phyloP scores from a whole-genome alignment of 2,888 invertebrate species.

The Cheilosia vernalis region DNA sequence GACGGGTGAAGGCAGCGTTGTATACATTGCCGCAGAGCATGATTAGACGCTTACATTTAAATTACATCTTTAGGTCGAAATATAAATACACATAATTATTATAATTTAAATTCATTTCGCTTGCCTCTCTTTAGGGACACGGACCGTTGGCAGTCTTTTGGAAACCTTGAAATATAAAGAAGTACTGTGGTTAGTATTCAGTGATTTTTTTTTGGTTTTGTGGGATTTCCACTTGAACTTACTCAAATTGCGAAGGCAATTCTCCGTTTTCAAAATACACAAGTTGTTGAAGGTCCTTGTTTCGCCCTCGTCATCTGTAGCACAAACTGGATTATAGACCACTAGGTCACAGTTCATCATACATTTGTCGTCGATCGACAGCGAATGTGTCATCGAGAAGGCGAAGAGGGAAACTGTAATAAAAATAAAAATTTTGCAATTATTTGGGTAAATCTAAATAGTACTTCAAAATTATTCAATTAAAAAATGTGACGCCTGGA shows the following conservation, averaged over 20 bases:
- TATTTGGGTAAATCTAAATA: no score
- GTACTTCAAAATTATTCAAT: no score
- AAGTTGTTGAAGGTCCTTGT: slow-evolving; percentile 82
- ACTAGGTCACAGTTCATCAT: slow-evolving; percentile 81
- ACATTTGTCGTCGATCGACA: slow-evolving; percentile 81
- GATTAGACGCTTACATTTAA: slow-evolving; percentile 69
- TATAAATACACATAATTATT: slow-evolving; percentile 74
- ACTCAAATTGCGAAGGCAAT: slow-evolving; percentile 81
- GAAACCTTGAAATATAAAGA: slow-evolving; percentile 78
- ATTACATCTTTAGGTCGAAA: slow-evolving; percentile 72
- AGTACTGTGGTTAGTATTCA: slow-evolving; percentile 65
- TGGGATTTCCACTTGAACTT: slow-evolving; percentile 56
- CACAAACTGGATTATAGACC: slow-evolving; percentile 79
- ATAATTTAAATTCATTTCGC: slow-evolving; percentile 79
- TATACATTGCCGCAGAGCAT: slow-evolving; percentile 66
- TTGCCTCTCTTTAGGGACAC: slow-evolving; percentile 86
- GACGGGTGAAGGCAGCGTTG: slow-evolving; percentile 32
- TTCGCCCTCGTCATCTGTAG: slow-evolving; percentile 82
- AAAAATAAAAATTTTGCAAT: slow-evolving; percentile 30
- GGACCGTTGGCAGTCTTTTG: slow-evolving; percentile 82
- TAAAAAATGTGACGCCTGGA: no score
- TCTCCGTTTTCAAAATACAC: slow-evolving; percentile 82
- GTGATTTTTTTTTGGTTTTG: neutral
- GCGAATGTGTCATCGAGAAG: slow-evolving; percentile 79
- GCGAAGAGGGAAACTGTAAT: slow-evolving; percentile 79